Conservation (phyloP, 64 coral and sea anemone genomes). For the Hydrozoanthus tunicans region DNA sequence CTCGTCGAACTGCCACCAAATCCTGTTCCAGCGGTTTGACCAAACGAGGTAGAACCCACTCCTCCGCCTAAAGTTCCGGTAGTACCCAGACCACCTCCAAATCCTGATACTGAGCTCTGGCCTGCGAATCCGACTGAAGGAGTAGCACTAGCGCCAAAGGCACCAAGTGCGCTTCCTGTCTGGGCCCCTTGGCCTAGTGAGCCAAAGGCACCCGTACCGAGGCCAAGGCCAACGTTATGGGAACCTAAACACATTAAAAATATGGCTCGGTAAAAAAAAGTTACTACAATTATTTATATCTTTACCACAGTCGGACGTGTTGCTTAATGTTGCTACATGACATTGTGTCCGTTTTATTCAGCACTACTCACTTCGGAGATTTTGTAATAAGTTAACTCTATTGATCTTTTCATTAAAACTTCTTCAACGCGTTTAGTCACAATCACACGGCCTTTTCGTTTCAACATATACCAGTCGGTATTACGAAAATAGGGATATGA, state of each 20-base stretch:
- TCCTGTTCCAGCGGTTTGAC: not conserved
- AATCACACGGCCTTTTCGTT: no score
- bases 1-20: conserved; percentile 1
- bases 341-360: no score
- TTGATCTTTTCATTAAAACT: no score
- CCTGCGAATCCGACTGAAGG: conserved; percentile 41
- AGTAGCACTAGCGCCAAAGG: not conserved
- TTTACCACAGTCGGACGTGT: no score
- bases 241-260: conserved; percentile 16
- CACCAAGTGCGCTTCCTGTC: conserved; percentile 9
- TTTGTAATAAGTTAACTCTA: no score
- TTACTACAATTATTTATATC: no score
- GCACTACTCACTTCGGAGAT: no score
- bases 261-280: no score
- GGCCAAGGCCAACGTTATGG: conserved; percentile 47
- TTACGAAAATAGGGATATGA: no score
- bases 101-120: conserved; percentile 10
- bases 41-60: conserved; percentile 25
- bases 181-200: not conserved
- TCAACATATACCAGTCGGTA: no score
- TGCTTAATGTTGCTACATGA: no score
- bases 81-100: conserved; percentile 9
- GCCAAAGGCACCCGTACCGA: conserved; percentile 38
- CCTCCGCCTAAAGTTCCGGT: conserved; percentile 25
- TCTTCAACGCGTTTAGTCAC: no score